Base-by-base conservation (phyloP, 2,797 vertebrate species). In the Lepidocolaptes lacrymiger region DNA sequence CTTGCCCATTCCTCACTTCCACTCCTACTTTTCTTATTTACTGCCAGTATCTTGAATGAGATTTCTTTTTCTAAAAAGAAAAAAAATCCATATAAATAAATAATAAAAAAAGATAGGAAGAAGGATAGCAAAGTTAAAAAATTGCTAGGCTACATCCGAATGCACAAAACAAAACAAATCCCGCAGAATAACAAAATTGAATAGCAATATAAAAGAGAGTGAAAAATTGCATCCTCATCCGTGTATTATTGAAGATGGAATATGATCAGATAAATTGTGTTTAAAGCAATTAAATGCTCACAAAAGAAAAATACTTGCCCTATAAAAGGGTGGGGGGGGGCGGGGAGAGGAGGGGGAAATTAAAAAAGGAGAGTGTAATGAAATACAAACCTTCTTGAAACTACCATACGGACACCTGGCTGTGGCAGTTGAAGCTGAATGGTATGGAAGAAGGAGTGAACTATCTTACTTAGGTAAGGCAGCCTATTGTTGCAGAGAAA, bases 201-300 rank as follows among this genome's bases (percentile, higher is more conserved):
- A 79, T 69, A 90, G 77, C 76, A 85, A 80, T 75, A 44, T 75
- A 93, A 92, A 94, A 83, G 58, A 89, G 27, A 58, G 36, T 93
- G 79, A 96, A 96, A 96, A 95, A 92, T 73, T 80, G 37, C 66
- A 78, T 94, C 64, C 32, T 94, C 69, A 64, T 91, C 52, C 73
- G 32, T 51, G 36, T 91, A 85, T 89, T 93, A 91, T 85, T 91
- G 87, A 93, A 85, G 55, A 91, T 73, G 27, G 80, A 81, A 89
- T 72, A 36, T 0, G 0, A 89, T 81, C 78, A 94, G 82, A 90
- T 89, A 95, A 96, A 93, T 83, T 0, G 2, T 5, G 23, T 93
- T 93, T 83, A 74, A 92, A 93, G 41, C 62, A 91, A 94, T 96
- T 92, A 90, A 95, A 79, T 62, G 62, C 12, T 76, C 28, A 59